A percentile compares a stretch with the other conserved stretches of the same genome.
phyloP scores from a whole-genome alignment of 2,888 invertebrate species.

The Torymus texanus region DNA sequence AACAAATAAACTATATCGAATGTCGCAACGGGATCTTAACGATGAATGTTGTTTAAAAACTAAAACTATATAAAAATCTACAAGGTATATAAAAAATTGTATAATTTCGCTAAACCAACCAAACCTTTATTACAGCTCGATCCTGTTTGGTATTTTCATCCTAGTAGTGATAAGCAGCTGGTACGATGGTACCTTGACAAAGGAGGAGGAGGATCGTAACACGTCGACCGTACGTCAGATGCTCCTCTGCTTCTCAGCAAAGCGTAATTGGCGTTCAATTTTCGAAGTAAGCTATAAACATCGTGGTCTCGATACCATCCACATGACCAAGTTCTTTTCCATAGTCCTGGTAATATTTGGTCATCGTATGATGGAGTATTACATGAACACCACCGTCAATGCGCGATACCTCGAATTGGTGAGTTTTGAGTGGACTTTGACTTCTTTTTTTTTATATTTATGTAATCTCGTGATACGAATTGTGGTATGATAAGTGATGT shows the following conservation, averaged over 20 bases:
- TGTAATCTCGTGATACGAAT: not conserved
- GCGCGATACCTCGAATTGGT: constrained; percentile 39
- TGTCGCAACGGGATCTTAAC: too few relatives aligned
- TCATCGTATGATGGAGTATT: constrained; percentile 63
- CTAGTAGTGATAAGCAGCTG: constrained; percentile 40
- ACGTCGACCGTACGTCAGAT: constrained; percentile 52
- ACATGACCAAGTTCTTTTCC: constrained; percentile 62
- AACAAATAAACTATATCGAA: too few relatives aligned
- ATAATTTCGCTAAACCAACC: not conserved
- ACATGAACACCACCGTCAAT: constrained; percentile 43
- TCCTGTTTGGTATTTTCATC: constrained; percentile 15
- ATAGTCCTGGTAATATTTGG: constrained; percentile 61
- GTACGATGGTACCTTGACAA: constrained; percentile 44
- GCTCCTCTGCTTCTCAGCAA: constrained; percentile 65
- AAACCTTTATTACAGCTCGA: not conserved
- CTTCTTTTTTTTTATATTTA: not conserved
- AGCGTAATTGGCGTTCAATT: constrained; percentile 62
- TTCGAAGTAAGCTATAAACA: constrained; percentile 59
- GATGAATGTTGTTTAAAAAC: not conserved
- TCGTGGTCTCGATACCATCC: constrained; percentile 65
- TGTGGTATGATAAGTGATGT: too few relatives aligned
- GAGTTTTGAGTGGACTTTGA: not conserved
- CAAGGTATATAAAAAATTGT: too few relatives aligned
- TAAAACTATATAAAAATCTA: not conserved
- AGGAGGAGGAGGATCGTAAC: constrained; percentile 27